A percentile compares a stretch with the other conserved stretches of the same genome.
Evolutionary conservation across 2,113 vertebrate species (phyloP).

Genomic region (Leuciscus idus): DNA sequence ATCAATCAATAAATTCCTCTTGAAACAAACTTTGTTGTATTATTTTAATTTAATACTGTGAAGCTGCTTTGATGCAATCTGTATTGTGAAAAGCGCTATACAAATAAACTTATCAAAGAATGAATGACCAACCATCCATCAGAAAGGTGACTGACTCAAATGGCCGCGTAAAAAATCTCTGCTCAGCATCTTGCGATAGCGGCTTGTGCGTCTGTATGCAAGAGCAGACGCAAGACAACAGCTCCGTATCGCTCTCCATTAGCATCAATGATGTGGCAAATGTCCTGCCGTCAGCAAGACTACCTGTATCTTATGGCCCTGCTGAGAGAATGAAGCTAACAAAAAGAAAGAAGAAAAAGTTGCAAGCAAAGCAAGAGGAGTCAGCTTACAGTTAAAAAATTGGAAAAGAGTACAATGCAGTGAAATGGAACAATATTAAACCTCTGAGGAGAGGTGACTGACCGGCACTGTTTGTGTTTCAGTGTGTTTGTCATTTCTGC

Average conservation of each 20-base stretch:
- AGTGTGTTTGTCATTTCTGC: constrained; percentile 42
- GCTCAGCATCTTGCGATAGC: constrained; percentile 16
- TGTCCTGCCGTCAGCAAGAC: constrained; percentile 69
- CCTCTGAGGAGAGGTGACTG: constrained; percentile 41
- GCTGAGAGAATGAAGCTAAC: constrained; percentile 66
- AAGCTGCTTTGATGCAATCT: too few relatives aligned
- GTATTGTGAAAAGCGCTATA: too few relatives aligned
- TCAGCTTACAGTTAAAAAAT: constrained; percentile 70
- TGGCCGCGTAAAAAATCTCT: neutral
- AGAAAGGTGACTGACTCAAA: constrained; percentile 26
- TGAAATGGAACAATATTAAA: constrained; percentile 55
- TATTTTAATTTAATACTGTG: too few relatives aligned
- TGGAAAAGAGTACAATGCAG: constrained; percentile 58
- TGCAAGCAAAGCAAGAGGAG: constrained; percentile 72
- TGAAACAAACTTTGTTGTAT: too few relatives aligned
- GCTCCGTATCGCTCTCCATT: constrained; percentile 56
- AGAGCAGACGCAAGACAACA: constrained; percentile 5
- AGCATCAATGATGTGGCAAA: constrained; percentile 67
- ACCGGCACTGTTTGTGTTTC: constrained; percentile 36
- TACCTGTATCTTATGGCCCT: constrained; percentile 59
- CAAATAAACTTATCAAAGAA: neutral
- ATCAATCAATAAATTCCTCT: too few relatives aligned
- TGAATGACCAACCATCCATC: constrained; percentile 2
- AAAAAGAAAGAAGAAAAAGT: constrained; percentile 56
- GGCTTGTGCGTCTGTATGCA: neutral